phyloP scores from a whole-genome alignment of 1,140 invertebrate genomes.

The Cydia splendana region DNA sequence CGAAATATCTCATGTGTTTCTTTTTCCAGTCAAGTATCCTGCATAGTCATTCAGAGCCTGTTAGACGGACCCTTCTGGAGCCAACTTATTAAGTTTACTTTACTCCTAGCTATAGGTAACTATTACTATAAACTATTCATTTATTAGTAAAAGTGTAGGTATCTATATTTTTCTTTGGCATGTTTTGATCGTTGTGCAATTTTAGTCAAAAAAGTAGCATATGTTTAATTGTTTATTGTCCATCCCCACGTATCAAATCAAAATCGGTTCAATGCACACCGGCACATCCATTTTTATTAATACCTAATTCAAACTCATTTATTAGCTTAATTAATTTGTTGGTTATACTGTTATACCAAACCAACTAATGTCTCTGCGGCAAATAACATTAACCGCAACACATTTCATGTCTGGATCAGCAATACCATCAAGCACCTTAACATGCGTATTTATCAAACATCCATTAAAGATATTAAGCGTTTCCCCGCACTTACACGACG shows the following conservation, averaged over 20 bases:
- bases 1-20: slow-evolving; percentile 17
- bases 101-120: neutral
- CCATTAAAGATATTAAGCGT: slow-evolving; percentile 31
- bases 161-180: neutral
- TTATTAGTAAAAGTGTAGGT: neutral
- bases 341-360: neutral
- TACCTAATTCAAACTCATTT: no score
- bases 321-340: no score
- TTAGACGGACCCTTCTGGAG: slow-evolving; percentile 10
- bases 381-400: neutral
- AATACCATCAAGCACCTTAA: neutral
- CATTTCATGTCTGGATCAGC: neutral
- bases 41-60: slow-evolving; percentile 2
- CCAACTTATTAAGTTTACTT: slow-evolving; percentile 13
- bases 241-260: no score
- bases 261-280: no score
- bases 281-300: no score
- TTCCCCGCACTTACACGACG: slow-evolving; percentile 11
- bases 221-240: no score
- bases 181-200: neutral
- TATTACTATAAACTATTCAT: neutral
- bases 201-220: no score
- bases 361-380: neutral
- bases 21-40: slow-evolving; percentile 19
- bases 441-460: slow-evolving; percentile 24